Base-by-base conservation (phyloP, 2,797 vertebrate genomes). In the Pterois miles region DNA sequence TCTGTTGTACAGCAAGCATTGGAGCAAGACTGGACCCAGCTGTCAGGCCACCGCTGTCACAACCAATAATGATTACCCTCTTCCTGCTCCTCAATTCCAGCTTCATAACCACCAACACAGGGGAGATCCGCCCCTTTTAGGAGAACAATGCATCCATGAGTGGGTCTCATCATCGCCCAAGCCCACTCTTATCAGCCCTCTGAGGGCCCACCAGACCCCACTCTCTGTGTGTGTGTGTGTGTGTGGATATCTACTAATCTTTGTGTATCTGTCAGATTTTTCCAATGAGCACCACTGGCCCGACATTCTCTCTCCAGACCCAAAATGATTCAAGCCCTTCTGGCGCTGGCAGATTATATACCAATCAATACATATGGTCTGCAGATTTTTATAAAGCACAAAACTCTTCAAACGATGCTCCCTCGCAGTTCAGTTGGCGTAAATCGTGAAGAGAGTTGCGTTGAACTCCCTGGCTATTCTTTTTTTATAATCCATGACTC, bases 11-110 rank as follows among this genome's bases (percentile, higher is more conserved):
- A 94, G 93, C 93, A 94, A 94, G 93, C 94, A 93, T 84, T 94
- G 90, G 92, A 95, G 94, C 94, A 95, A 91, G 91, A 92, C 95
- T 93, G 94, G 95, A 93, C 95, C 92, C 95, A 95, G 95, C 95
- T 96, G 95, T 94, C 93, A 91, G 95, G 93, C 94, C 95, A 94
- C 91, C 84, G 85, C 93, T 93, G 93, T 95, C 94, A 95, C 91
- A 93, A 92, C 91, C 94, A 95, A 95, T 95, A 95, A 96, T 93
- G 93, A 95, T 95, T 95, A 95, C 92, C 90, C 92, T 92, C 83
- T 91, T 90, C 84, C 86, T 84, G 91, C 91, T 93, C 93, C 91
- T 91, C 92, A 90, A 94, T 94, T 90, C 92, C 90, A 85, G 84
- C 94, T 92, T 90, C 93, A 94, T 93, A 94, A 95, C 91, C 90